Percentiles rank a stretch among this genome's conserved stretches.
These are phyloP conservation scores for Tridacna gigas DNA, from an alignment of 2,888 invertebrate species.

Conservation along the genomic window DNA sequence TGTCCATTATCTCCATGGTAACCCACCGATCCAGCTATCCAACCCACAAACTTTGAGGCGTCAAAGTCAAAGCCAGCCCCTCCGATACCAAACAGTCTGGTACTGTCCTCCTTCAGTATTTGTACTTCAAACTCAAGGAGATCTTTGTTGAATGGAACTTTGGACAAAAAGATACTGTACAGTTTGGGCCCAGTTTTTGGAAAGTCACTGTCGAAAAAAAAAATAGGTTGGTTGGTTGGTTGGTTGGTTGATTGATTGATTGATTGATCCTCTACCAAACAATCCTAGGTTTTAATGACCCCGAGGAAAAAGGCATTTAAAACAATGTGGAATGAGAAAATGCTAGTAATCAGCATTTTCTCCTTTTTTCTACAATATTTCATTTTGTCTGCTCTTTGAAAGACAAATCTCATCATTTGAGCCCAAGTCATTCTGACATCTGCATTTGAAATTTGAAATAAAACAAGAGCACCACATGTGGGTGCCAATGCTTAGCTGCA, in stretches of 20 bases:
- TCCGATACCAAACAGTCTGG: conserved; percentile 64
- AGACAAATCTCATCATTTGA: no score
- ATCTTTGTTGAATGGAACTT: conserved; percentile 69
- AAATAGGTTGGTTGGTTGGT: background rate
- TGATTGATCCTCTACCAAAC: background rate
- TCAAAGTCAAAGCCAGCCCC: conserved; percentile 57
- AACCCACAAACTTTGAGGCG: conserved; percentile 67
- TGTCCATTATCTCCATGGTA: conserved; percentile 74
- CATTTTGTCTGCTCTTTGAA: no score
- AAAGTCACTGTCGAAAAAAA: background rate
- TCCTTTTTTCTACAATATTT: no score
- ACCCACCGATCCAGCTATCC: conserved; percentile 66
- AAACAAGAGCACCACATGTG: no score
- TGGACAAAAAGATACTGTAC: conserved; percentile 67
- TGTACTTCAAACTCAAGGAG: conserved; percentile 72
- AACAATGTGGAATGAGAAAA: no score
- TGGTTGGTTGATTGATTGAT: no score
- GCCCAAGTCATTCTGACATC: no score
- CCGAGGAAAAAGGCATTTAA: no score
- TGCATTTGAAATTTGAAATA: no score
- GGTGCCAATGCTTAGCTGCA: no score
- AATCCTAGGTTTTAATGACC: no score
- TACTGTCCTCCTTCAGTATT: conserved; percentile 34
- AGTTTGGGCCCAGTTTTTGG: conserved; percentile 29
- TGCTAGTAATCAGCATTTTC: no score